Evolutionary conservation across 2,113 vertebrate genomes (phyloP), one percentile per base, ranked within the genome.

Genomic region (Panthera leo): DNA sequence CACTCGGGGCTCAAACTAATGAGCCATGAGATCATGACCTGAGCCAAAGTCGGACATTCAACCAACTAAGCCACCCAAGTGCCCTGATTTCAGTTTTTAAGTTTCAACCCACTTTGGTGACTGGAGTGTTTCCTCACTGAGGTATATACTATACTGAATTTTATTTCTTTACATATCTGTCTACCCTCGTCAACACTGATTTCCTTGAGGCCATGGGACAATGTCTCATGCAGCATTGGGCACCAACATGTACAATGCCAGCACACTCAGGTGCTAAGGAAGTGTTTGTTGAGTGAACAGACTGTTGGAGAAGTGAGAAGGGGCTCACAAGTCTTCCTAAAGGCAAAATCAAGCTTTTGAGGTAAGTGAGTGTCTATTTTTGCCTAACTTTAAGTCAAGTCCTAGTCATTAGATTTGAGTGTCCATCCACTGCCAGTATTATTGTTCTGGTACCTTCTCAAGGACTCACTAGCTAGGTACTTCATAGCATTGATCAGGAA

Each of bases 301-400:
- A 68, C 2, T 29, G 11, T 29, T 79, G 63, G 51, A 94, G 48
- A 91, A 83, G 13, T 51, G 85, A 86, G n/a, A 58, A 71, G 34
- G 61, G 7, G 5, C 27, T 78, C 45, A 92, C 68, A 91, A 36
- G 36, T 27, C n/a, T 89, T 78, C n/a, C 16, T 61, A 36, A 76
- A 63, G 27, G 8, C 39, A 61, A 80, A 87, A 36, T 63, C n/a
- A 88, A 84, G 23, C 55, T 79, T 79, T 91, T 91, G 29, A 34
- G 51, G 68, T 70, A 68, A 83, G 34, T 67, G 34, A 53, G 12
- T 11, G 3, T 21, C 29, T 53, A n/a, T 36, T 6, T 78, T 70
- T 79, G 48, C 23, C 23, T 91, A 95, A 78, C 10, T 63, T 95
- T 87, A 83, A 97, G 76, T 84, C 27, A 9, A 92, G 39, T 88